phyloP scores from a whole-genome alignment of 2,797 vertebrate genomes.

The Rhinogobio ventralis region DNA sequence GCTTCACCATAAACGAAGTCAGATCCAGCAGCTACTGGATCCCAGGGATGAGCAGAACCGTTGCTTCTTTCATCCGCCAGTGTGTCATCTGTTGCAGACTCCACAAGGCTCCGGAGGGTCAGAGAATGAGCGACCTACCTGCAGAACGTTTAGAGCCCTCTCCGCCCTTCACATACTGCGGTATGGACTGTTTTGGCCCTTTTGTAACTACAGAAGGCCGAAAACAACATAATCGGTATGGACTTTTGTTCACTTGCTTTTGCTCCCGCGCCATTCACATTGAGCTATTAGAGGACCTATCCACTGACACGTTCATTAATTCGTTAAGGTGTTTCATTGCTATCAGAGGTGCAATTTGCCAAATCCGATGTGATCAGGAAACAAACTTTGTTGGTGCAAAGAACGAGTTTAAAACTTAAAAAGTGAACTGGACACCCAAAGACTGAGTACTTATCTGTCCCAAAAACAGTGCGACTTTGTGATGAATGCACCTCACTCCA shows the following conservation, averaged over 20 bases:
- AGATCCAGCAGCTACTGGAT: conserved; percentile 42
- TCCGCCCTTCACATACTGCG: conserved; percentile 34
- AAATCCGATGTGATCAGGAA: conserved; percentile 47
- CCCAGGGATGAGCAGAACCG: conserved; percentile 31
- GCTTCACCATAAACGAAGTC: conserved; percentile 40
- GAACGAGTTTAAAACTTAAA: conserved; percentile 36
- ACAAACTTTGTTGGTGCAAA: conserved; percentile 39
- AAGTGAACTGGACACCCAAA: conserved; percentile 21
- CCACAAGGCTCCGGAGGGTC: conserved; percentile 27
- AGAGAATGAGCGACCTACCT: conserved; percentile 43
- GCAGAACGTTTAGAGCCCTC: conserved; percentile 29
- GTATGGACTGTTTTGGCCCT: conserved; percentile 46
- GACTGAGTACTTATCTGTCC: conserved; percentile 42
- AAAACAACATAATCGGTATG: conserved; percentile 49
- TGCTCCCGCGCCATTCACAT: no score
- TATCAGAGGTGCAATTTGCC: conserved; percentile 6
- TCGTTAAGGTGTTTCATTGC: conserved; percentile 38
- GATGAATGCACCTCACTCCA: conserved; percentile 41
- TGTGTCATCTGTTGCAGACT: conserved; percentile 41
- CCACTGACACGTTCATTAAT: conserved; percentile 49
- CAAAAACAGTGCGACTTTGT: conserved; percentile 48
- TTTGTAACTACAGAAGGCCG: conserved; percentile 46
- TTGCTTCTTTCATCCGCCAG: conserved; percentile 29
- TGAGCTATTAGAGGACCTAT: conserved; percentile 37
- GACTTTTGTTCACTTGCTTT: conserved; percentile 42